Base-by-base conservation (phyloP, 2,888 invertebrate species). In the Periphyllus acericola region DNA sequence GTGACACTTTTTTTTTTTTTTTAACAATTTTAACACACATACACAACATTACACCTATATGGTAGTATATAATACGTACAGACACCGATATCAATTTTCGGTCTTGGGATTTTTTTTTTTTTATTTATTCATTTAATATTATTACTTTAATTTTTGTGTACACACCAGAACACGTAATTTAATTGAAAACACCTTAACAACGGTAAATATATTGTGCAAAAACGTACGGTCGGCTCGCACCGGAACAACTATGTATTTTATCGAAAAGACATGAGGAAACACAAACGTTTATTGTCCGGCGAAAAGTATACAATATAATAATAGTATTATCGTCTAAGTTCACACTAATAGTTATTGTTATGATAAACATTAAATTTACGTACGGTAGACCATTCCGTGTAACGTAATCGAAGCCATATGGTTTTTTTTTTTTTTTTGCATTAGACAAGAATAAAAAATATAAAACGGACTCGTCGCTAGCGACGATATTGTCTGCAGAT, bases 281-380 rank as follows among this genome's bases (percentile, higher is more conserved):
- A 60, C 21, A 25, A 82, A 46, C 14, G 32, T 71, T 83, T 83
- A 83, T 83, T 83, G 83, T 83, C 83, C 55, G 74, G n/a, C 66
- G 40, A 66, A 46, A 46, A 79, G 21, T 36, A 36, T 74, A 36
- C 34, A 80, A 40, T 66, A 40, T 29, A 66, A 36, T n/a, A 40
- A 55, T 80, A 4, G 8, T 36, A 66, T 80, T 68, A 66, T 80
- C 36, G 14, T 76, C 5, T 52, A 68, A 66, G 66, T 55, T n/a
- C 29, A 71, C 4, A 32, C 29, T 17, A 71, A 32, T 1, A 71
- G 17, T 46, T 46, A 46, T 46, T 14, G 14, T 11, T 46, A 46
- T 46, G 1, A 46, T 29, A 32, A 71, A 29, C 32, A 17, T 17
- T 32, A 71, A 29, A 32, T 34, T 9, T 80, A 32, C 11, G 25